Base-by-base conservation (phyloP, 2,797 vertebrate genomes). In the Brachyalestes nurse region DNA sequence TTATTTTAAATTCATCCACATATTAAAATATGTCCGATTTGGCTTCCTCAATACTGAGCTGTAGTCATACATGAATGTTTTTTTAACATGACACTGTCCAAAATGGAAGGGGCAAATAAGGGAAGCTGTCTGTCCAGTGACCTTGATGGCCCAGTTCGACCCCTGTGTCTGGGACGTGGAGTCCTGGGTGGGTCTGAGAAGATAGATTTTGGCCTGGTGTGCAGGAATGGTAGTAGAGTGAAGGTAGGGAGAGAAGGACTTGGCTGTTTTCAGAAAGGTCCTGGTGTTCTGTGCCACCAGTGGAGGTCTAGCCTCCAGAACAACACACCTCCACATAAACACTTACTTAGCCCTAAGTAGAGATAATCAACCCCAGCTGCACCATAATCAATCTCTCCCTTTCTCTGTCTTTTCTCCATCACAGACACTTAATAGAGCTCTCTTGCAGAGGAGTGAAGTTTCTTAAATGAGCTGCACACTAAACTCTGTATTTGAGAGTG, bases 351-450 rank as follows among this genome's bases (percentile, higher is more conserved):
- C n/a, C 51, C 40, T 73, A 13, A 66, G 38, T 45, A 40, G 47
- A 80, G 70, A 65, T 83, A 76, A 86, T 86, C 75, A 81, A 57
- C 42, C 69, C 62, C 83, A 85, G 75, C 66, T 79, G 67, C n/a
- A 74, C 55, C 47, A 13, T 34, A 65, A 79, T 75, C 62, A 55
- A 62, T 67, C 62, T 25, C 21, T 34, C 10, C n/a, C 34, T 38
- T 55, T 40, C 55, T 5, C 10, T 42, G 5, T 42, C 61, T 49
- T 77, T 64, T 77, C 62, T 45, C 16, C 61, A 45, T 60, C 42
- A 45, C n/a, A 1, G 21, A 40, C 34, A 25, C 28, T 23, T 53
- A 47, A 67, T 17, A 47, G 8, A 6, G 28, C 23, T 67, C 28
- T 72, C 28, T 2, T 34, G 16, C 25, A 67, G 17, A 57, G 6